phyloP scores from a whole-genome alignment of 2,113 vertebrate species.

The Eudyptes chrysolophus region DNA sequence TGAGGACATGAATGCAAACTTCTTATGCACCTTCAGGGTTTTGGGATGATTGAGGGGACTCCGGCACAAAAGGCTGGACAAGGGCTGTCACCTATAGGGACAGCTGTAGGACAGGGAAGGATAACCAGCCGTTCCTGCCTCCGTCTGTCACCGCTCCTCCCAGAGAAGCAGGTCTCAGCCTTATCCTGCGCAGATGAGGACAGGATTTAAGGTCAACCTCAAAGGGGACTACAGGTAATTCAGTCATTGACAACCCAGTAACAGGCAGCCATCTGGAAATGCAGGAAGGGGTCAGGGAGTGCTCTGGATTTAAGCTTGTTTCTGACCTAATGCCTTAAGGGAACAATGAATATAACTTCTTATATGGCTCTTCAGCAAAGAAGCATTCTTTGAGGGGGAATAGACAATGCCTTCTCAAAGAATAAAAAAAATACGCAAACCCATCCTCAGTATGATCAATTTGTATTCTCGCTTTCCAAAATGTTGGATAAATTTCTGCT shows the following conservation, averaged over 20 bases:
- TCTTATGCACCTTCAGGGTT: not conserved
- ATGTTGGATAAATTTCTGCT: not conserved
- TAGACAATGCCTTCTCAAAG: not conserved
- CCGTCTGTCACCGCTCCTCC: accelerated
- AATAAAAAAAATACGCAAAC: not conserved
- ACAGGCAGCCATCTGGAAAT: not conserved
- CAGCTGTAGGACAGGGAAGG: not conserved
- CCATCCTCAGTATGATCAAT: not conserved
- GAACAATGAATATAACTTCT: not conserved
- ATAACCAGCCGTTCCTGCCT: not conserved
- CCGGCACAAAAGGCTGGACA: not conserved
- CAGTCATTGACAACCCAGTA: not conserved
- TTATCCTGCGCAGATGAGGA: accelerated
- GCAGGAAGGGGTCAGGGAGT: not conserved
- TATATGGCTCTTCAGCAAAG: not conserved
- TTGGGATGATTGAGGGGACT: not conserved
- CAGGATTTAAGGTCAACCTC: not conserved
- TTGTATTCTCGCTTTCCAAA: not conserved
- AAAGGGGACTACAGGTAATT: accelerated
- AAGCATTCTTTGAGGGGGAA: not conserved
- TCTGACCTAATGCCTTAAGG: not conserved
- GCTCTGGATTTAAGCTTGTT: not conserved
- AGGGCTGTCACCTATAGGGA: not conserved
- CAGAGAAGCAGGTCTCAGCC: not conserved
- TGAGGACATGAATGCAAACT: not conserved